Conservation (phyloP, 2,113 vertebrate species). For the Junco hyemalis region DNA sequence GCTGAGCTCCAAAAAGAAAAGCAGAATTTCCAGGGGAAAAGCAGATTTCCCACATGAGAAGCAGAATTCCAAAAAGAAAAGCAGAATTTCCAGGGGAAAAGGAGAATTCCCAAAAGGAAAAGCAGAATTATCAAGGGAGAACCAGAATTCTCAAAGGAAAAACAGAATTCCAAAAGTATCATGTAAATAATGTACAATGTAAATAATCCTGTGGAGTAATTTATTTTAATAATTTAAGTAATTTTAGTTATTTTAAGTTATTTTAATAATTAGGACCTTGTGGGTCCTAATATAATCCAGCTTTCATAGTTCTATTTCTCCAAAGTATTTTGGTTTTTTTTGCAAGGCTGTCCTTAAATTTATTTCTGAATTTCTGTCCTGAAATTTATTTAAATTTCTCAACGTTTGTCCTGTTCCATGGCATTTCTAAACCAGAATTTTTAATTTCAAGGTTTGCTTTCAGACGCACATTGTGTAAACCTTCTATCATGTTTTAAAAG, state of each 20-base stretch:
- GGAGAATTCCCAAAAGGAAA: no score
- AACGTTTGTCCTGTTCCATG: not conserved
- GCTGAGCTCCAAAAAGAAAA: no score
- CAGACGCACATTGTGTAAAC: no score
- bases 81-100: no score
- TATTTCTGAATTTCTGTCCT: not conserved
- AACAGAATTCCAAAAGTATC: no score
- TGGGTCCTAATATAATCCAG: not conserved
- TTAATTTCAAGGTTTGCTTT: not conserved
- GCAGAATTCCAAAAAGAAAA: no score
- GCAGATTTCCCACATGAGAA: no score
- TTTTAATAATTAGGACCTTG: not conserved
- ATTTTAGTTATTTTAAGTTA: not conserved
- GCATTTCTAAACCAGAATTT: not conserved
- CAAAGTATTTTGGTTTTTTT: not conserved
- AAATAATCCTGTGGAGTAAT: not conserved
- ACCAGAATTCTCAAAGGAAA: no score
- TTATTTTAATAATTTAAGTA: not conserved
- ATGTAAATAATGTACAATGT: no score
- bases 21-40: no score
- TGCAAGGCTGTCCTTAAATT: not conserved
- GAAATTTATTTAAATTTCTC: not conserved
- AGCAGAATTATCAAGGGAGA: no score
- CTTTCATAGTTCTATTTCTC: not conserved
- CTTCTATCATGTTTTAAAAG: no score